These are phyloP conservation scores for Epizoanthus ramosus DNA, from an alignment of 92 coral and sea anemone genomes.

Conservation along the genomic window DNA sequence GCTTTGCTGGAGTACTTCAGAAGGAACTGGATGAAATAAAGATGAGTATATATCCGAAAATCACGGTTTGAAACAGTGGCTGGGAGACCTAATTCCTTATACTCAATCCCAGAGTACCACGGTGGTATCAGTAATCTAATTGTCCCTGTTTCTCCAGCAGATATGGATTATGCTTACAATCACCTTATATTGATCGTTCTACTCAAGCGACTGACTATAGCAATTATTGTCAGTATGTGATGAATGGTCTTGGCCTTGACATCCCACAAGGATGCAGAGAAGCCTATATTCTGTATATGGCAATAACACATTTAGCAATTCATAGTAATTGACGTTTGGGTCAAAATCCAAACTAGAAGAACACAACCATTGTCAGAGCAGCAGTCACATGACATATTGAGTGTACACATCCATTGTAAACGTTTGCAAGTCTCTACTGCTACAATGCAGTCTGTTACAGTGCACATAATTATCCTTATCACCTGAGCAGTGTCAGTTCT, in stretches of 20 bases:
- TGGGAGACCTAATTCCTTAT: conserved; percentile 48
- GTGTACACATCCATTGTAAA: conserved; percentile 14
- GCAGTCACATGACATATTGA: conserved; percentile 20
- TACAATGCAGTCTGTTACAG: conserved; percentile 20
- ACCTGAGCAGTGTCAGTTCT: not conserved
- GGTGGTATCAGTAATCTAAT: conserved; percentile 42
- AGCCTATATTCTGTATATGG: conserved; percentile 31
- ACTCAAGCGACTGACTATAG: conserved; percentile 23
- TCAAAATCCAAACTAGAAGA: conserved; percentile 26
- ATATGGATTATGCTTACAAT: conserved; percentile 43
- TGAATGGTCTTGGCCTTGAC: conserved; percentile 24
- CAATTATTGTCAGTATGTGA: conserved; percentile 37
- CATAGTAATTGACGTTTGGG: conserved; percentile 26
- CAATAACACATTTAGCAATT: conserved; percentile 37
- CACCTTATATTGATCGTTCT: conserved; percentile 28
- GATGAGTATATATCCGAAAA: conserved; percentile 44
- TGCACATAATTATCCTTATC: conserved; percentile 13
- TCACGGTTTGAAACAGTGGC: conserved; percentile 44
- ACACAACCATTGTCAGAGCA: conserved; percentile 23
- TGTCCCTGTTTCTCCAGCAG: conserved; percentile 42
- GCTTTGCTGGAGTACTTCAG: conserved; percentile 44
- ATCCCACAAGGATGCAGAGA: conserved; percentile 36
- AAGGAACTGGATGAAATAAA: conserved; percentile 38
- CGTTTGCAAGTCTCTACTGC: conserved; percentile 21
- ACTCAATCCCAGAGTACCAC: conserved; percentile 49